Evolutionary conservation across 2,797 vertebrate species (phyloP).

Genomic region (Neomorphus geoffroyi): DNA sequence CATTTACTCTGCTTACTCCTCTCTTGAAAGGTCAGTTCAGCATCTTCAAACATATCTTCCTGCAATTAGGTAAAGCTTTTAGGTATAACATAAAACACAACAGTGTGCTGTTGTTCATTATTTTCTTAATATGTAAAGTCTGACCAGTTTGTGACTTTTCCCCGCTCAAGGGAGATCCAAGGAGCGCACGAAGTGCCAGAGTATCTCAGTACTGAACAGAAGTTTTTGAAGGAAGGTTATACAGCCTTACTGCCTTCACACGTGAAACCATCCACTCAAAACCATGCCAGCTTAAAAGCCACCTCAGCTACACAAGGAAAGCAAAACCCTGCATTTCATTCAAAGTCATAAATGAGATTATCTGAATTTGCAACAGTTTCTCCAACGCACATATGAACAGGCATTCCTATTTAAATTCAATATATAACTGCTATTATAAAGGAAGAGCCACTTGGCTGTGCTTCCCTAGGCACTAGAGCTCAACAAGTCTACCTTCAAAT

Average conservation of each 20-base stretch:
- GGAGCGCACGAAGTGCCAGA: not conserved
- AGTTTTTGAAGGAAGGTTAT: not conserved
- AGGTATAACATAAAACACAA: not conserved
- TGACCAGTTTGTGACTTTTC: not conserved
- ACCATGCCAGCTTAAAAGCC: not conserved
- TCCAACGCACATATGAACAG: no score
- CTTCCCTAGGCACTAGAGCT: not conserved
- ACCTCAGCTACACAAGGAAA: not conserved
- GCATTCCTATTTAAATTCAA: not conserved
- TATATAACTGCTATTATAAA: not conserved
- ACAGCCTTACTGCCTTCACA: not conserved
- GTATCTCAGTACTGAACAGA: rapidly evolving
- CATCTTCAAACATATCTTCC: not conserved
- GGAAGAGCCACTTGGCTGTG: not conserved
- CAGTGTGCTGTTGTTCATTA: not conserved
- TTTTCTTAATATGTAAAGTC: rapidly evolving
- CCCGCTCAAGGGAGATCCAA: not conserved
- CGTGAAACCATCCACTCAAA: rapidly evolving
- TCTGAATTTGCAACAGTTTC: not conserved
- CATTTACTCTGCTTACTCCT: not conserved
- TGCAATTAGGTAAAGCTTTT: not conserved
- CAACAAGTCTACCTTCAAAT: not conserved
- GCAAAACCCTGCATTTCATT: not conserved
- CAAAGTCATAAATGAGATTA: not conserved
- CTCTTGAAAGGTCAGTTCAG: not conserved